phyloP scores from a whole-genome alignment of 2,888 invertebrate species.

The Trichogramma dendrolimi region DNA sequence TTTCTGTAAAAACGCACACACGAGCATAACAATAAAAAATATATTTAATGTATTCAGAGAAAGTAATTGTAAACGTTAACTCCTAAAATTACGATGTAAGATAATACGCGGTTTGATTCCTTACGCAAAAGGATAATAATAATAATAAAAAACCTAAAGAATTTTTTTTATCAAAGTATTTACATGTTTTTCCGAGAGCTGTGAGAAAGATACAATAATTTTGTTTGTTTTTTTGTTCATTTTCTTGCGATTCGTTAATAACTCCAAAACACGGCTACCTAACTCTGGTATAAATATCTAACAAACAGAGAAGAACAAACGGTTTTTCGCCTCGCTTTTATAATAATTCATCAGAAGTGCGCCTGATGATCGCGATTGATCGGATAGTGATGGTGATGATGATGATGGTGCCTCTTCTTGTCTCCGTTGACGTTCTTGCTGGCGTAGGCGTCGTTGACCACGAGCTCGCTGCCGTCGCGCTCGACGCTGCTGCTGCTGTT shows the following conservation, averaged over 20 bases:
- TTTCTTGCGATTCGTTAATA: neutral
- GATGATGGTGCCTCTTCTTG: slow-evolving; percentile 72
- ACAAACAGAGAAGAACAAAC: neutral
- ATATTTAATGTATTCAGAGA: neutral
- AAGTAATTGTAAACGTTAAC: slow-evolving; percentile 7
- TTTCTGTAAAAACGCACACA: slow-evolving; percentile 17
- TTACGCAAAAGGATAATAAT: neutral
- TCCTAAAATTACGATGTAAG: slow-evolving; percentile 10
- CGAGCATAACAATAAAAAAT: slow-evolving; percentile 16
- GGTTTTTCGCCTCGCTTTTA: neutral
- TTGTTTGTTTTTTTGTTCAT: neutral
- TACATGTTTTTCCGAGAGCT: neutral
- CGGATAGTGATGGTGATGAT: slow-evolving; percentile 56
- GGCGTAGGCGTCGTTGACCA: slow-evolving; percentile 61
- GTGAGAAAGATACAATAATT: neutral
- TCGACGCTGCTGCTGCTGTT: slow-evolving; percentile 41
- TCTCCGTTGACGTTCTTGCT: slow-evolving; percentile 59
- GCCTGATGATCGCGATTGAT: too few relatives aligned
- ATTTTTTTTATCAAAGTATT: neutral
- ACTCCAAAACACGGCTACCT: neutral
- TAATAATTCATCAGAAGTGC: too few relatives aligned
- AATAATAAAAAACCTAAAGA: neutral
- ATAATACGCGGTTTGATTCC: slow-evolving; percentile 5
- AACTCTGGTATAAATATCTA: neutral
- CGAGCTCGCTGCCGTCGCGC: slow-evolving; percentile 71